These are phyloP conservation scores for Epizoanthus fatuus DNA, from an alignment of 92 coral and sea anemone genomes.

Conservation along the genomic window DNA sequence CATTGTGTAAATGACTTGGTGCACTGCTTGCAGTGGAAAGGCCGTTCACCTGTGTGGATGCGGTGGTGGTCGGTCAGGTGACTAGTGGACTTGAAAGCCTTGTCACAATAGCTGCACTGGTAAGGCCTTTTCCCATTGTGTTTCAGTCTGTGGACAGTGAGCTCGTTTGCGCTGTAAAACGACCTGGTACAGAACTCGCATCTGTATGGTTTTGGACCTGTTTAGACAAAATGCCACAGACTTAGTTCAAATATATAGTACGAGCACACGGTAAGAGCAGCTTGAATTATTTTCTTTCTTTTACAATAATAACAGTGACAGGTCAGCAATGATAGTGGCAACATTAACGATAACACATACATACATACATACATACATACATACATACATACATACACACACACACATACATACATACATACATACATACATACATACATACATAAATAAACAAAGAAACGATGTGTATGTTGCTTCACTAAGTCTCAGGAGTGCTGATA, in stretches of 20 bases:
- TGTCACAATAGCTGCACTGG: conserved; percentile 30
- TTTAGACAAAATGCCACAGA: neutral
- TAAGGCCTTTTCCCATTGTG: conserved; percentile 28
- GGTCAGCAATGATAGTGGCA: too few relatives aligned
- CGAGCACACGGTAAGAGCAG: neutral
- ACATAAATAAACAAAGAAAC: too few relatives aligned
- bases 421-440: too few relatives aligned
- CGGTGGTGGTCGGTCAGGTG: conserved; percentile 41
- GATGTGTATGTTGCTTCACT: too few relatives aligned
- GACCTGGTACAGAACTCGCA: conserved; percentile 17
- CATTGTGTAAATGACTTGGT: conserved; percentile 28
- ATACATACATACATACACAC: too few relatives aligned
- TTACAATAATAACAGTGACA: too few relatives aligned
- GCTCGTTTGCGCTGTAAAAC: neutral
- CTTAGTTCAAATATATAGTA: neutral
- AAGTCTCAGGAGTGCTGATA: too few relatives aligned
- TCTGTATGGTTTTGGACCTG: neutral
- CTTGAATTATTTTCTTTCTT: too few relatives aligned
- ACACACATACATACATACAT: too few relatives aligned
- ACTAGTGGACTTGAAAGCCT: conserved; percentile 32
- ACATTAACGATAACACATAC: too few relatives aligned
- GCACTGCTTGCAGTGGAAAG: conserved; percentile 19
- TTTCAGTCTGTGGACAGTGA: neutral
- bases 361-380: too few relatives aligned
- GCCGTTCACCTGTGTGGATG: conserved; percentile 40